Percentiles rank a stretch among this genome's conserved stretches.
phyloP scores from a whole-genome alignment of 2,888 invertebrate species.

The Conchocele bisecta region DNA sequence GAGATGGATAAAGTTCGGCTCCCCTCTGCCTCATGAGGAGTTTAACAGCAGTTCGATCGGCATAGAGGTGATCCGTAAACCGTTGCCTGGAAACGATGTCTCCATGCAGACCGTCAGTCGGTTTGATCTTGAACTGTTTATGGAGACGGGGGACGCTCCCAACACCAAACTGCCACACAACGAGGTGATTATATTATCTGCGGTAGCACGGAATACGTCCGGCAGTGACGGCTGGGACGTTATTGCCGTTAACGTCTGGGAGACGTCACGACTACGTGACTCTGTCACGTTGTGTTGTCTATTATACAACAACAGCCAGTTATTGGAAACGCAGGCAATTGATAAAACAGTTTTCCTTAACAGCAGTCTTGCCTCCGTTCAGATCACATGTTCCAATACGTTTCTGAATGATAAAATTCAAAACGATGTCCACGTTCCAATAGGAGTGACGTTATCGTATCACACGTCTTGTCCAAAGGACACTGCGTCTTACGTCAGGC shows the following conservation, averaged over 20 bases:
- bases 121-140: too few relatives aligned
- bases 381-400: too few relatives aligned
- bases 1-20: too few relatives aligned
- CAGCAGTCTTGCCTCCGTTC: background rate
- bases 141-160: background rate
- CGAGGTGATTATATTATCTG: background rate
- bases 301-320: background rate
- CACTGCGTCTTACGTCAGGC: background rate
- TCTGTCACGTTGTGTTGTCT: background rate
- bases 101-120: too few relatives aligned
- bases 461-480: background rate
- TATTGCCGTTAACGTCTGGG: background rate
- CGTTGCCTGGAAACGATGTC: too few relatives aligned
- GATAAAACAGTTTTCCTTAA: conserved; percentile 3
- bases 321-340: background rate
- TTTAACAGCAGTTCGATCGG: too few relatives aligned
- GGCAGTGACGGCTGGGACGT: background rate
- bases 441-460: conserved; percentile 1
- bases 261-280: background rate
- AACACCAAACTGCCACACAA: background rate
- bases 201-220: background rate
- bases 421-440: background rate
- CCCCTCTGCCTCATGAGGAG: too few relatives aligned
- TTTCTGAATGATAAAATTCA: too few relatives aligned
- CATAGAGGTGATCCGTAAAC: too few relatives aligned